Evolutionary conservation across 2,888 invertebrate species (phyloP), one percentile per base, ranked within the genome.

Genomic region (Harpagoxenus sublaevis): DNA sequence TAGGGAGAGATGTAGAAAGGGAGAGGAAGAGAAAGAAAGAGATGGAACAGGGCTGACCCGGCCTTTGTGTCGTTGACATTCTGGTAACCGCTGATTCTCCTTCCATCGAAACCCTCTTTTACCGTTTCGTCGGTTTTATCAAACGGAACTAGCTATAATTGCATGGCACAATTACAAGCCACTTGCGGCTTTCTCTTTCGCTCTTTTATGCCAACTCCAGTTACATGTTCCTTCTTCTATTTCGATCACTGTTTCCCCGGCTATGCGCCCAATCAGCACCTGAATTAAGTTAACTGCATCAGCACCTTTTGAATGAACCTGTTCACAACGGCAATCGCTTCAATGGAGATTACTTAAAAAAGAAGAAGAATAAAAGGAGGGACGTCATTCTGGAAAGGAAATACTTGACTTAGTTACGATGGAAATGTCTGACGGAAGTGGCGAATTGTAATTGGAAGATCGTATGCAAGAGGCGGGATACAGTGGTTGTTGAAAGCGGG

Each of bases 251-350:
- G 31, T 51, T 84, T 79, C 35, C 35, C 3, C 31, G 71, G 74
- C 79, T 71, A 60, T 65, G 78, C 84, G 85, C 84, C 82, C 89
- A 89, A 89, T 89, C 89, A 89, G 85, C 87, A 86, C 70, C 66
- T 86, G 86, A 83, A 90, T 89, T 88, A 90, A 84, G 87, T 89
- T 89, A 89, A 87, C 90, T 89, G 83, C 90, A 87, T 90, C 82
- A 85, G 71, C 89, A 87, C 87, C 90, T 90, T 87, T 87, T 83
- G 84, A 79, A 85, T 87, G 84, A 77, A 86, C 62, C 77, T 81
- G 73, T 90, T 90, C 85, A 31, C 82, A 75, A 83, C 83, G 83
- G 8, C 75, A 71, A 82, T 88, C 84, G 70, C 12, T 48, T 71
- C 77, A 63, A 86, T 77, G 81, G 84, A 70, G 62, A 70, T 63